A percentile compares a stretch with the other conserved stretches of the same genome.
Evolutionary conservation across 2,888 invertebrate species (phyloP).

Genomic region (Brachycybe producta): DNA sequence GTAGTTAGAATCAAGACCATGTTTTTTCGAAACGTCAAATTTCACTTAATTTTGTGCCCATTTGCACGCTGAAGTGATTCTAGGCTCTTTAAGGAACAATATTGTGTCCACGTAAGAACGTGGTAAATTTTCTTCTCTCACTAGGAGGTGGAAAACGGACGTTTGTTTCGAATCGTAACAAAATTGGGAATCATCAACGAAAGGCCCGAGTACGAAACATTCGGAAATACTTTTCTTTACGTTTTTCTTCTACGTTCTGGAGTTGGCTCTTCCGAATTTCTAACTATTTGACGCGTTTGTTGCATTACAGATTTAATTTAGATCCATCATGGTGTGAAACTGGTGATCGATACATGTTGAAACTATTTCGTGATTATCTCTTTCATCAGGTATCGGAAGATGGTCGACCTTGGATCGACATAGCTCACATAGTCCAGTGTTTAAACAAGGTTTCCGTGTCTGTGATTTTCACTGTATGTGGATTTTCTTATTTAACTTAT

Average conservation of each 20-base stretch:
- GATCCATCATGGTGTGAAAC: constrained; percentile 96
- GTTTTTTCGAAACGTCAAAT: too few relatives aligned
- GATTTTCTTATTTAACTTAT: background rate
- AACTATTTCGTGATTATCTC: constrained; percentile 91
- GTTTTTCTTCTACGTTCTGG: background rate
- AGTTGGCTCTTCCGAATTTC: background rate
- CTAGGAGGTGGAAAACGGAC: constrained; percentile 82
- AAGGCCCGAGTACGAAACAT: constrained; percentile 83
- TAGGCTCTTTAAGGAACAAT: too few relatives aligned
- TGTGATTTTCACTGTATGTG: too few relatives aligned
- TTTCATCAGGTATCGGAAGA: constrained; percentile 91
- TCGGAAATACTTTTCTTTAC: background rate
- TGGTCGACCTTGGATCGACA: constrained; percentile 89
- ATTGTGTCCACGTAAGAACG: too few relatives aligned
- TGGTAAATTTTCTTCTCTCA: too few relatives aligned
- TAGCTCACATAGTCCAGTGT: constrained; percentile 85
- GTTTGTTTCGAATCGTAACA: constrained; percentile 75
- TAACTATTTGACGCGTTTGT: background rate
- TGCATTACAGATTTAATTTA: constrained; percentile 59
- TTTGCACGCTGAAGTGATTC: too few relatives aligned
- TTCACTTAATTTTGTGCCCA: too few relatives aligned
- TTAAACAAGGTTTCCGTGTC: constrained; percentile 72
- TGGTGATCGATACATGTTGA: constrained; percentile 94
- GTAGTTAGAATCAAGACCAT: too few relatives aligned
- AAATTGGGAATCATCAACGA: constrained; percentile 93